phyloP scores from a whole-genome alignment of 2,888 invertebrate species.

The Cantharis rufa region DNA sequence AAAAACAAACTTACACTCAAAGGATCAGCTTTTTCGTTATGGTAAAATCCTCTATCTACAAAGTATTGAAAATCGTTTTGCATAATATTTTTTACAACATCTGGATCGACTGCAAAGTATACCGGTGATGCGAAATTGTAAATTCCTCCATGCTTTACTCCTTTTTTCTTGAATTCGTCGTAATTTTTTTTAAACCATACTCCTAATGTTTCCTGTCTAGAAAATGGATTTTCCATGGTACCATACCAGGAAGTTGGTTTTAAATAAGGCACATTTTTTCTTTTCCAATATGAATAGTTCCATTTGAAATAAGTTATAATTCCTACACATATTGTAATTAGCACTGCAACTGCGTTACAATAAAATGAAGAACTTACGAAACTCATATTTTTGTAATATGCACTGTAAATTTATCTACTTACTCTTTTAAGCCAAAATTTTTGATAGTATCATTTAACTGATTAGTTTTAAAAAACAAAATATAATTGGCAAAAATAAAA shows the following conservation, averaged over 20 bases:
- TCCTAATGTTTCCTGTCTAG: background rate
- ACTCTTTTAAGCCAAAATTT: too few relatives aligned
- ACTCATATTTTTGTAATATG: background rate
- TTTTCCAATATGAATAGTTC: slow-evolving; percentile 22
- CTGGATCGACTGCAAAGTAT: slow-evolving; percentile 46
- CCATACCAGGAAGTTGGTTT: slow-evolving; percentile 12
- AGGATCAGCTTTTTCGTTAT: slow-evolving; percentile 45
- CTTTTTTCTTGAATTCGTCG: slow-evolving; percentile 23
- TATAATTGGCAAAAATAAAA: too few relatives aligned
- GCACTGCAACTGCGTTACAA: background rate
- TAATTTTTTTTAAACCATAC: background rate
- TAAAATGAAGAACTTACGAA: background rate
- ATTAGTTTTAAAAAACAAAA: too few relatives aligned
- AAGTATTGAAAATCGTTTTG: slow-evolving; percentile 50
- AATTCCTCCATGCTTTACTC: slow-evolving; percentile 38
- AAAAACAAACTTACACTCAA: slow-evolving; percentile 42
- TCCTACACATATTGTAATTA: background rate
- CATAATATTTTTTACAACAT: slow-evolving; percentile 46
- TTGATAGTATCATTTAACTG: too few relatives aligned
- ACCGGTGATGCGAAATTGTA: slow-evolving; percentile 40
- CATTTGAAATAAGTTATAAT: slow-evolving; percentile 15
- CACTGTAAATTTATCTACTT: too few relatives aligned
- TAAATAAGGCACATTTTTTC: slow-evolving; percentile 7
- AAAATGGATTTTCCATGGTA: background rate
- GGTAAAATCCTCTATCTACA: slow-evolving; percentile 43